Conservation (phyloP, 2,888 invertebrate genomes). For the Hyppa rectilinea region DNA sequence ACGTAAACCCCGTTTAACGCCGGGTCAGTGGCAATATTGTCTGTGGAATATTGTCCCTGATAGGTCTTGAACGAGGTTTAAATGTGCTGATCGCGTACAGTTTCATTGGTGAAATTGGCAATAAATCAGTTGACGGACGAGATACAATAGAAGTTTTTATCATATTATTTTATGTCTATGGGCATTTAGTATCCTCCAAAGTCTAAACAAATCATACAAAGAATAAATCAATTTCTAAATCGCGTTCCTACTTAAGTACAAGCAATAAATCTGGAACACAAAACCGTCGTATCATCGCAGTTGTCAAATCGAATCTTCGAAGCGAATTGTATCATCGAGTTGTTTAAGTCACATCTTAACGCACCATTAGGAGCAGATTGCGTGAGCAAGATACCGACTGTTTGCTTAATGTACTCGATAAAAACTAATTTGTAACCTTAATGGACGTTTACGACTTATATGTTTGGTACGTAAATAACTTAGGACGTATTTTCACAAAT, state of each 20-base stretch:
- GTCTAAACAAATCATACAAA: constrained; percentile 14
- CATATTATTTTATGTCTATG: no score
- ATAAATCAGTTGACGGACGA: no score
- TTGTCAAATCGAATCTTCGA: constrained; percentile 71
- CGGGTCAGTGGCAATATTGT: no score
- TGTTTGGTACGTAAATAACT: no score
- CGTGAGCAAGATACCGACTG: constrained; percentile 84
- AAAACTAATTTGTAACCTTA: constrained; percentile 84
- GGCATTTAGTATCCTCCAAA: no score
- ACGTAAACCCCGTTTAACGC: no score
- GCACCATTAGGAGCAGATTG: constrained; percentile 87
- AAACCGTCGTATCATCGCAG: constrained; percentile 64
- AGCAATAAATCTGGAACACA: constrained; percentile 43
- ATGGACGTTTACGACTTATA: constrained; percentile 34
- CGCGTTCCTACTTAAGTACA: neutral
- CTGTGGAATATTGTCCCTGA: no score
- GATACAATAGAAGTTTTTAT: no score
- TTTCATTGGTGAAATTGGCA: no score
- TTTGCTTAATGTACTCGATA: constrained; percentile 86
- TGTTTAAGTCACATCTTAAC: constrained; percentile 85
- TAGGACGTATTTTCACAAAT: no score
- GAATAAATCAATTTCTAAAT: neutral
- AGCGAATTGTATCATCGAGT: constrained; percentile 84
- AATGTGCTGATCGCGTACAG: no score
- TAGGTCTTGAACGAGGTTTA: no score